Conservation (phyloP, 2,113 vertebrate species). For the Himantopus leucocephalus region DNA sequence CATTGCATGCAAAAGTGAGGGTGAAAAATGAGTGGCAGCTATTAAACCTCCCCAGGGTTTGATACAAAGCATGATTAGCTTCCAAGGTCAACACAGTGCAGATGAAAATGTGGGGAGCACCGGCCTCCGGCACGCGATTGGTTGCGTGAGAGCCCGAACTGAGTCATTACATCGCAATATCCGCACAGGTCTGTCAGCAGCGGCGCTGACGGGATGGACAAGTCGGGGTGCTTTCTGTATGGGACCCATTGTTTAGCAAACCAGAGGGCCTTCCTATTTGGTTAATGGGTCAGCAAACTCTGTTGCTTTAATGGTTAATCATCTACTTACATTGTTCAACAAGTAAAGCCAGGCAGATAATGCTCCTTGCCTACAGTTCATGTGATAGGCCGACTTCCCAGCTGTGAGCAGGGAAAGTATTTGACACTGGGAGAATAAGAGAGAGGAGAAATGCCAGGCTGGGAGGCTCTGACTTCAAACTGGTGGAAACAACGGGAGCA, state of each 20-base stretch:
- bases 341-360: conserved; percentile 27
- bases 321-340: conserved; percentile 49
- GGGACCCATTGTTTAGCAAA: not conserved
- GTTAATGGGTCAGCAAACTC: conserved; percentile 65
- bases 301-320: conserved; percentile 72
- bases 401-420: not conserved
- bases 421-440: not conserved
- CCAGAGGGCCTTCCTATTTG: conserved; percentile 14
- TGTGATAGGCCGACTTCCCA: not conserved
- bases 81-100: not conserved
- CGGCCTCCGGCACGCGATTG: fast-evolving
- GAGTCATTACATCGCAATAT: not conserved
- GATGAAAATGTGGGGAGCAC: not conserved
- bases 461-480: not conserved
- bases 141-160: not conserved
- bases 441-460: not conserved
- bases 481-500: not conserved
- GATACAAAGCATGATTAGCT: not conserved
- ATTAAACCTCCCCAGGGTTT: not conserved
- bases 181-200: not conserved
- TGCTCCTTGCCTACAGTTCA: not conserved
- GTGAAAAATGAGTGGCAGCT: not conserved
- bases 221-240: not conserved
- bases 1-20: fast-evolving
- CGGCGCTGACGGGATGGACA: not conserved